Base-by-base conservation (phyloP, 2,113 vertebrate species). In the Erythrocercus mccallii region DNA sequence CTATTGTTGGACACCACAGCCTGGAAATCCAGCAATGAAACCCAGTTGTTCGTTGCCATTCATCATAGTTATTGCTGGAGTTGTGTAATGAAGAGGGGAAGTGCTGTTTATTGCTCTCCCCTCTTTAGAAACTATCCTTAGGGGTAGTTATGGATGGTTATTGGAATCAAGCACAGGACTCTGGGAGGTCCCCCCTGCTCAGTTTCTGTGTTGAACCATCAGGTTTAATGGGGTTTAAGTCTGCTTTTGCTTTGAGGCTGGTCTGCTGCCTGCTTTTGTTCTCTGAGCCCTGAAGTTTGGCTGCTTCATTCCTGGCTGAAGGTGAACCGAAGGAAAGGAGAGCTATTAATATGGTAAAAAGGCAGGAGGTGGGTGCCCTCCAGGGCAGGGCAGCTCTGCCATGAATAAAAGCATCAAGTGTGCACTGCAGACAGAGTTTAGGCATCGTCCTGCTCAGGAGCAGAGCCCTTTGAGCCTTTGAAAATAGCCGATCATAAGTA, bases 41-140 rank as follows among this genome's bases (percentile, higher is more conserved):
- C 90, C 88, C 92, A 90, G 92, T 96, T 94, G 90, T 48, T 94
- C 60, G 0, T 92, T 74, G 93, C 77, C 94, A 95, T 97, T 93
- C 88, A 95, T 97, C 94, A 94, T 50, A 81, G 92, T 96, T 97
- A 95, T 96, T 95, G 95, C 95, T 93, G 86, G 94, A 96, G 94
- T 96, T 96, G 92, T 90, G 94, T 96, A 97, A 95, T 95, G 96
- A 96, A 97, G 94, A 96, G 96, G 88, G 94, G 95, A 97, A 96
- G 92, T 92, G 88, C 96, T 90, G 94, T 90, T 96, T 94, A 96
- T 95, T 94, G 95, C 88, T 92, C 90, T 94, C 51, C 79, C 53
- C 86, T 94, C 92, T 96, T 93, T 61, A 92, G 92, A 69, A 95
- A 86, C 68, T 72, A 83, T 96, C 96, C 95, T 96, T 90, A 28